Conservation (phyloP, 2,797 vertebrate species). For the Melanotaenia boesemani region DNA sequence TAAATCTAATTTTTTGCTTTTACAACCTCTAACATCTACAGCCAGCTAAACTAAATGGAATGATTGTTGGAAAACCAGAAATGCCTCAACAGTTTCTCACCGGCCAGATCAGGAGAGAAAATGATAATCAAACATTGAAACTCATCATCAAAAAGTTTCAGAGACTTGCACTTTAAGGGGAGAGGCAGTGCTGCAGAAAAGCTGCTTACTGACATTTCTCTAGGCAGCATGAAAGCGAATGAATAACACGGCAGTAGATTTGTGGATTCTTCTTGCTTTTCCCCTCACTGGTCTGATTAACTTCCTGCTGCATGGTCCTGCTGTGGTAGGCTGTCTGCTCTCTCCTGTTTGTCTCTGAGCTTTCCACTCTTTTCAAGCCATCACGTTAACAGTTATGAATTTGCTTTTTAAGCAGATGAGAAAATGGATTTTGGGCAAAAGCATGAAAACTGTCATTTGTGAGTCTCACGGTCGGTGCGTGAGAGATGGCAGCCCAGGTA, state of each 20-base stretch:
- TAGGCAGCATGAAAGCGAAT: not conserved
- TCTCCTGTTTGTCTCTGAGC: not conserved
- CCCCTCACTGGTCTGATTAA: not conserved
- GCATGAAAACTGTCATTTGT: not conserved
- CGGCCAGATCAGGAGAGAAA: not conserved
- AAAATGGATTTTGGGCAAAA: not conserved
- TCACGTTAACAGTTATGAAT: not conserved
- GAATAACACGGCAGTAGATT: not conserved
- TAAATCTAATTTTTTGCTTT: not conserved
- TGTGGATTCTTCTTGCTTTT: not conserved
- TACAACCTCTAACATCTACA: not conserved
- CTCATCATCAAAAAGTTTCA: not conserved
- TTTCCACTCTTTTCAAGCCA: not conserved
- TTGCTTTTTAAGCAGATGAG: not conserved
- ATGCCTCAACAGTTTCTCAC: not conserved
- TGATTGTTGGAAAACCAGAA: no score
- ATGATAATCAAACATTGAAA: not conserved
- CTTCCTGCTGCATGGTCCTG: not conserved
- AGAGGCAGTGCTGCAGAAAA: not conserved
- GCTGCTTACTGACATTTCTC: not conserved
- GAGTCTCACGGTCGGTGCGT: not conserved
- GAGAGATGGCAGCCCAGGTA: not conserved
- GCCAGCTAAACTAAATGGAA: not conserved
- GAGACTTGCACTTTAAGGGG: not conserved
- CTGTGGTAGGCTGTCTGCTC: not conserved